Conservation (phyloP, 2,113 vertebrate genomes). For the Lanius ludovicianus region DNA sequence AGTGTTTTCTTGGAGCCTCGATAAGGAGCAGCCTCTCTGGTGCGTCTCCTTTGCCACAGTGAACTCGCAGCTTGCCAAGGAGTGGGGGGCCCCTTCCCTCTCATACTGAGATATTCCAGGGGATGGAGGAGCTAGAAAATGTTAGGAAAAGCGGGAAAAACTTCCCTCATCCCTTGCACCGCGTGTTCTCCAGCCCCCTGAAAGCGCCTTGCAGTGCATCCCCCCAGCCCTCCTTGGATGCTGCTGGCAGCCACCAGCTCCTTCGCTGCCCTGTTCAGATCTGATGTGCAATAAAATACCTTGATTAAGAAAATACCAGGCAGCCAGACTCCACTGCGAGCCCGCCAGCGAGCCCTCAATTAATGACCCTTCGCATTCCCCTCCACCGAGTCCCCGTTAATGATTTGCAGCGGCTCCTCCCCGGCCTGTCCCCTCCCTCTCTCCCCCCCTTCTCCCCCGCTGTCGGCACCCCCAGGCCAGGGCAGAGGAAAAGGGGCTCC, state of each 20-base stretch:
- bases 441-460: neutral
- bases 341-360: neutral
- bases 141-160: neutral
- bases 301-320: neutral
- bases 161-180: neutral
- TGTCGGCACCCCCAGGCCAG: neutral
- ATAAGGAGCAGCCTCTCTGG: neutral
- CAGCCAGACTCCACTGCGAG: neutral
- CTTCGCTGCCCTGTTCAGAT: neutral
- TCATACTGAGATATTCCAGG: accelerated
- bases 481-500: neutral
- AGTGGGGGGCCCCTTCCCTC: neutral
- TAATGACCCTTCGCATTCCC: neutral
- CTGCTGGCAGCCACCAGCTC: accelerated
- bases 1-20: neutral
- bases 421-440: neutral
- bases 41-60: constrained; percentile 12
- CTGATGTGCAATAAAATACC: neutral
- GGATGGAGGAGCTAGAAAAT: neutral
- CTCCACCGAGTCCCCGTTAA: neutral
- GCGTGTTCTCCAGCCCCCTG: neutral
- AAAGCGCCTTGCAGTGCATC: neutral
- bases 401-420: neutral
- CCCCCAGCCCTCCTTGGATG: accelerated
- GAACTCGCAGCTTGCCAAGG: neutral